Base-by-base conservation (phyloP, 2,797 vertebrate species). In the Phrynocephalus forsythii region DNA sequence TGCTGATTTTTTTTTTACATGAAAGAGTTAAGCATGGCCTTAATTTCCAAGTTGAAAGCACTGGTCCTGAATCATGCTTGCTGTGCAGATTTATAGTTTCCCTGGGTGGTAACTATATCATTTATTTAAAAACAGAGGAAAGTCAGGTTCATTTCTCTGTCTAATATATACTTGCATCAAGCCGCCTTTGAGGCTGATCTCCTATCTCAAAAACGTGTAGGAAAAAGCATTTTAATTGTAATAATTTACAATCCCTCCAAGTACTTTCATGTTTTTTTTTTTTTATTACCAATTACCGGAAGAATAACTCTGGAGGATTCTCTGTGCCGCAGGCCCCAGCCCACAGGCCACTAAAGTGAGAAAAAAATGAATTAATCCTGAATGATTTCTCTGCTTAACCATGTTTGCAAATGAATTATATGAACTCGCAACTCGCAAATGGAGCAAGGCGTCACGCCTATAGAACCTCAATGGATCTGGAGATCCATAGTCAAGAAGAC, bases 251-350 rank as follows among this genome's bases (percentile, higher is more conserved):
- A 60, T 56, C 52, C 63, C 83, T 52, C 30, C 22, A 6, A 60
- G 82, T 60, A 33, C 69, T 73, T 73, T 15, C 50, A 75, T 28
- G 83, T 33, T 83, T 83, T 24, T 72, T 56, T 56, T 56, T 56
- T 71, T 83, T 73, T 84, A 84, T 63, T 44, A 22, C 71, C 82
- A 84, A 75, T 84, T 84, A 63, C 69, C 24, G 56, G 3, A 75
- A 73, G 71, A 84, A 33, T 33, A 16, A 22, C 30, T 84, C 24
- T n/a, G 44, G 69, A 44, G 33, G 56, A 75, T 18, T 30, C 50
- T 52, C 75, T 3, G 30, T 63, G 24, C n/a, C 30, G 1, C 28
- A 20, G 26, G 38, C 44, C 52, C 71, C 52, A 50, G 13, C 9
- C 52, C 52, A 9, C 52, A 83, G 68, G 18, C 68, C 69, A 84